A percentile compares a stretch with the other conserved stretches of the same genome.
Evolutionary conservation across 2,113 vertebrate species (phyloP).

Genomic region (Daphoenositta chrysoptera): DNA sequence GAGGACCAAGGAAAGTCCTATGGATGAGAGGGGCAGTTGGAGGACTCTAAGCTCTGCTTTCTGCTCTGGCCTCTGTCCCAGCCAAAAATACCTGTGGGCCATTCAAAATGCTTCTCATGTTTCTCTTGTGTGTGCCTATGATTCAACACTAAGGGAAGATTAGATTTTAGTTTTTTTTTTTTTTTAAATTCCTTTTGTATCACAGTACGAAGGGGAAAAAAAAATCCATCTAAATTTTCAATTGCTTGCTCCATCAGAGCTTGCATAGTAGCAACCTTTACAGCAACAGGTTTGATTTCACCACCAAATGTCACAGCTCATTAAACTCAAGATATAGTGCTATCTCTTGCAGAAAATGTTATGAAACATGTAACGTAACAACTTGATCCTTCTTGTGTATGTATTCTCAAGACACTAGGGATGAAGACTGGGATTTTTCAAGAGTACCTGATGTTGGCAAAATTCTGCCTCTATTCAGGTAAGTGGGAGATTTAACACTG

Average conservation of each 20-base stretch:
- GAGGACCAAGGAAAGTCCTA: not conserved
- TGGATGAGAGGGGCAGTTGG: not conserved
- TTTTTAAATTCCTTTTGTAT: not conserved
- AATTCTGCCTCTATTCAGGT: not conserved
- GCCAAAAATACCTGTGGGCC: not conserved
- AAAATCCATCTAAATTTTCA: not conserved
- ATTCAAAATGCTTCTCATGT: not conserved
- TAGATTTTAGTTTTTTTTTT: not conserved
- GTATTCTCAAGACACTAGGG: not conserved
- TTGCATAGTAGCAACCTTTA: not conserved
- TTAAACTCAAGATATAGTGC: not conserved
- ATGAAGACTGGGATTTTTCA: not conserved
- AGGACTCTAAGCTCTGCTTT: not conserved
- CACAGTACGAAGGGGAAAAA: not conserved
- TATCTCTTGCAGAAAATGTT: not conserved
- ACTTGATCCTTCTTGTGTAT: not conserved
- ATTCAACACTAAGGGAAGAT: not conserved
- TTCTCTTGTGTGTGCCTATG: not conserved
- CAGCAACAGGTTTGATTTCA: not conserved
- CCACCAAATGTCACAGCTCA: not conserved
- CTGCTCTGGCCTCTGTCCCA: fast-evolving
- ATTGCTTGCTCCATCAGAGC: not conserved
- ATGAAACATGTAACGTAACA: not conserved
- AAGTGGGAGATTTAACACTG: not conserved
- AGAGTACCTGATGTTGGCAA: not conserved